Base-by-base conservation (phyloP, 2,113 vertebrate species). In the Phyllostomus discolor region DNA sequence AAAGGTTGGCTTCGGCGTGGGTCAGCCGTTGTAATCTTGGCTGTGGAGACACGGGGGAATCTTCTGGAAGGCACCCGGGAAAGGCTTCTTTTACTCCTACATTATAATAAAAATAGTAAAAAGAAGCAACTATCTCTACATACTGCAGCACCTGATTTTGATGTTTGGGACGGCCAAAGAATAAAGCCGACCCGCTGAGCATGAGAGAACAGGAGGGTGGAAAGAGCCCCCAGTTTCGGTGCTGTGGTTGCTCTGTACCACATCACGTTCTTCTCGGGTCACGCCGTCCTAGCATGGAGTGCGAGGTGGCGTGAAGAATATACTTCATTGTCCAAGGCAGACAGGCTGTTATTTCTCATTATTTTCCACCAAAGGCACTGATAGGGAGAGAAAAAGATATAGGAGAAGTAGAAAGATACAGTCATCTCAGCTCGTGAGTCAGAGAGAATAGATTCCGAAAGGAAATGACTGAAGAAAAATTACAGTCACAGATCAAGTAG, bases 401-500 rank as follows among this genome's bases (percentile, higher is more conserved):
- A 69, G 62, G 62, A 50, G 33, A 81, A 87, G 16, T 59, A 91
- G 20, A 82, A 86, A 89, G 41, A 73, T 15, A 26, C 6, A 70
- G 4, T 70, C 83, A 33, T 41, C 10, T 67, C 22, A 87, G 16
- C 3, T 73, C 93, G n/a, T 84, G 80, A 93, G 80, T 93, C 41
- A 88, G 10, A 67, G 17, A 94, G 46, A 78, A 33, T 52, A 96
- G 48, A 72, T 70, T 19, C n/a, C 62, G 33, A 8, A 10, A 87
- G 33, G 50, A 82, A 93, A 73, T 59, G 24, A 79, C 15, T 19
- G 48, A 52, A 87, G 41, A 87, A 88, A 86, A 59, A 86, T 57
- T 48, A 52, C 19, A 67, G 17, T n/a, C 11, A 19, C 22, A 50
- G 15, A 33, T 82, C 11, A 64, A 52, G 46, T n/a, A 5, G 17